Base-by-base conservation (phyloP, 2,113 vertebrate species). In the Trematomus loennbergii region DNA sequence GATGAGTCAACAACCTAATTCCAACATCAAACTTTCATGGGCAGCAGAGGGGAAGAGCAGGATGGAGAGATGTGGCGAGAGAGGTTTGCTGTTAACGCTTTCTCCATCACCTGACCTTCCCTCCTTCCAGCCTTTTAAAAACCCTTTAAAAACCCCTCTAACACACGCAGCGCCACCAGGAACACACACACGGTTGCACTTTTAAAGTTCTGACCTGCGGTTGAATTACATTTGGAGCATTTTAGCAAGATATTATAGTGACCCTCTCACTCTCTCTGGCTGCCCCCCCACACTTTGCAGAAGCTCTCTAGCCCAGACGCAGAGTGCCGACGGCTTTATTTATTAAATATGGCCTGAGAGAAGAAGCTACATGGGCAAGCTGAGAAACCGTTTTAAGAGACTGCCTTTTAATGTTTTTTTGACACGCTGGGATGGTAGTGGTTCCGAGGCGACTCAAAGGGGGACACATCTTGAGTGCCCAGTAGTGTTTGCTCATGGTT, bases 1-100 rank as follows among this genome's bases (percentile, higher is more conserved):
- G 97, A 99, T 95, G 97, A 97, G 96, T 93, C 95, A 98, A 97
- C 96, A 97, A 97, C 96, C 97, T 98, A 97, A 99, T 98, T 97
- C 95, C 89, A 86, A 82, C 96, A 99, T 98, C 94, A 99, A 99
- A 98, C 95, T 98, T 99, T 98, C 95, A 99, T 99, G 94, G 92
- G 90, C 87, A 89, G 79, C 85, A 81, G 91, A 90, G 88, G 87
- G 94, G 88, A 89, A 92, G 90, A 83, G 89, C 86, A 83, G 85
- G 81, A 61, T 72, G 88, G 78, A 92, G 93, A 90, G 93, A 85
- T 88, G 29, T 64, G 73, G 78, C 64, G 82, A 79, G 91, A 79
- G 91, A 63, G 82, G 85, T 63, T 87, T 85, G 75, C 85, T 88
- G 88, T 89, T 93, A 83, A 89, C 82, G 84, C 93, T 93, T 81